Evolutionary conservation across 1,140 invertebrate species (phyloP).

Genomic region (Neuroterus valhalla): DNA sequence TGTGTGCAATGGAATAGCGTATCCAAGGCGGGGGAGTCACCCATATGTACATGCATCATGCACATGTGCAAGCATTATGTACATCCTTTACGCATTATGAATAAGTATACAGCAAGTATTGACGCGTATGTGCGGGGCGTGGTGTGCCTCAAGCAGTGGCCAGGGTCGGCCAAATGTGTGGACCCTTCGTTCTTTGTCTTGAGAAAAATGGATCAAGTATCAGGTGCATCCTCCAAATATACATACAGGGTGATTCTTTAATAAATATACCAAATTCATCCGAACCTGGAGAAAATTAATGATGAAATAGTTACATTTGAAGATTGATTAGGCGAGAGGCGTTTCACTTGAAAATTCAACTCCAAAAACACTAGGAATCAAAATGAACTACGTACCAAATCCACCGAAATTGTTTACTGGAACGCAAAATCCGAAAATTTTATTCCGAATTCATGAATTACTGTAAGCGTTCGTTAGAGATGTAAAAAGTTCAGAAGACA

Average conservation of each 20-base stretch:
- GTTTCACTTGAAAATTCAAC: too few relatives aligned
- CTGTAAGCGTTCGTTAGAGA: too few relatives aligned
- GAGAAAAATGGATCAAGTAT: constrained; percentile 26
- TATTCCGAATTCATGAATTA: too few relatives aligned
- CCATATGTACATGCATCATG: constrained; percentile 32
- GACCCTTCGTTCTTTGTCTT: constrained; percentile 29
- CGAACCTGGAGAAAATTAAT: too few relatives aligned
- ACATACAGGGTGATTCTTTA: neutral
- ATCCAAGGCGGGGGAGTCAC: constrained; percentile 54
- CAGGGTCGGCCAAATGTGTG: constrained; percentile 53
- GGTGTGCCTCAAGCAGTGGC: constrained; percentile 57
- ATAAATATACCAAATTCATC: too few relatives aligned
- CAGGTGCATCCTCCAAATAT: neutral
- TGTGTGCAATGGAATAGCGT: constrained; percentile 56
- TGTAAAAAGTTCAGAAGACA: too few relatives aligned
- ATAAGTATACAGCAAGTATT: constrained; percentile 60
- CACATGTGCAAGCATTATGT: constrained; percentile 37
- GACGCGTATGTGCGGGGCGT: constrained; percentile 60
- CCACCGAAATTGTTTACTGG: too few relatives aligned
- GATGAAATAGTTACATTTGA: too few relatives aligned
- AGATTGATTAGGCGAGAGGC: too few relatives aligned
- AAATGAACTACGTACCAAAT: too few relatives aligned
- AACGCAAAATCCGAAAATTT: too few relatives aligned
- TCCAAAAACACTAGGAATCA: too few relatives aligned
- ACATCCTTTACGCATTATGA: constrained; percentile 59